phyloP scores from a whole-genome alignment of 2,113 vertebrate species.

The Elanoides forficatus region DNA sequence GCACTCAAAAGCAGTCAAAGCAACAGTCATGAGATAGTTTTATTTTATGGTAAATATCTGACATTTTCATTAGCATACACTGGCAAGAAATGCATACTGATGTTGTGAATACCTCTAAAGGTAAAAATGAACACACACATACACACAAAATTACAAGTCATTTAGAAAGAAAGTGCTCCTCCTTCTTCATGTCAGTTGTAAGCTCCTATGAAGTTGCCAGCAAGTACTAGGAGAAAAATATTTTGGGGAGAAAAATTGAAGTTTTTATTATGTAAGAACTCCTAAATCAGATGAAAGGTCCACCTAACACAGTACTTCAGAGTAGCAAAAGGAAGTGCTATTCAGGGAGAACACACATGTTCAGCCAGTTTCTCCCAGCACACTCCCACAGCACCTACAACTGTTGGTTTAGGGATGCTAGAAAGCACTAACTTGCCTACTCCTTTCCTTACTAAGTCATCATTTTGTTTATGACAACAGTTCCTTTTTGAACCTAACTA shows the following conservation, averaged over 20 bases:
- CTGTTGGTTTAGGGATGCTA: background rate
- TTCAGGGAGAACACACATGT: background rate
- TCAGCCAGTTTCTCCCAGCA: background rate
- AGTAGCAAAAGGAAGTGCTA: background rate
- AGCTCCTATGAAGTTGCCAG: background rate
- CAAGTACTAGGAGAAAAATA: background rate
- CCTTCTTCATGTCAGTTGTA: background rate
- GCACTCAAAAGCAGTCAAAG: constrained; percentile 13
- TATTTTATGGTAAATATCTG: constrained; percentile 2
- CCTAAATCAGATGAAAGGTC: background rate
- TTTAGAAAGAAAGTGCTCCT: background rate
- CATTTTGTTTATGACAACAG: background rate
- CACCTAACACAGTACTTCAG: background rate
- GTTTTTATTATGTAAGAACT: background rate
- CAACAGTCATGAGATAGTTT: background rate
- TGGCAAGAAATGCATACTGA: background rate
- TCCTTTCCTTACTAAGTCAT: background rate
- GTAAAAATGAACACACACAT: background rate
- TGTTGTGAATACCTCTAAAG: background rate
- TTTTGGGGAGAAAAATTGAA: background rate
- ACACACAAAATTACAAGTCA: background rate
- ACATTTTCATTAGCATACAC: constrained; percentile 4
- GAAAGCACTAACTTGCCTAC: background rate
- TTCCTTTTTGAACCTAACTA: background rate
- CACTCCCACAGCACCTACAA: background rate